Base-by-base conservation (phyloP, 2,113 vertebrate genomes). In the Macrotus californicus region DNA sequence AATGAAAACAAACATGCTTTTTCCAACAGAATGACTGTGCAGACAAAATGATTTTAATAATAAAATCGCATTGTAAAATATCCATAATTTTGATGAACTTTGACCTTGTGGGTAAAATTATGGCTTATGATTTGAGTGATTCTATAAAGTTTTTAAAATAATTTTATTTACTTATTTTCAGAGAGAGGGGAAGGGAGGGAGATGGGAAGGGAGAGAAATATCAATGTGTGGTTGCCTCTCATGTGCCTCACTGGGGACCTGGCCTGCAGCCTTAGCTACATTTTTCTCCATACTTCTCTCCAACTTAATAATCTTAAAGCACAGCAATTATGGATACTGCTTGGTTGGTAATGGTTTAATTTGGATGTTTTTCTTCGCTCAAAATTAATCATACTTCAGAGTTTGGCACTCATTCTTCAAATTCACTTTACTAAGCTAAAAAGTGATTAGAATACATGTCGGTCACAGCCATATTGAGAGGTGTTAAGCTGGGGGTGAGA, bases 21-120 rank as follows among this genome's bases (percentile, higher is more conserved):
- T 76, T 56, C 8, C 81, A 95, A 48, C 34, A 98, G 89, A 96
- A 14, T 92, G 90, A 94, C 75, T 87, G 31, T 92, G n/a, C 19
- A 93, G 69, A 95, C 34, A 95, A 98, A 96, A 96, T 72, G 2
- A 97, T 86, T 94, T 85, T 82, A 96, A 88, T 76, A 84, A 81
- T 54, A 93, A 91, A 94, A 91, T 66, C 85, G 0, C 34, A 43
- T 15, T 70, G 24, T 50, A 69, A 97, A 96, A 91, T 77, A 72
- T 43, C 75, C 18, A 50, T 89, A 87, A 82, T 85, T 94, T 94
- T 24, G 24, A 92, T 70, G 16, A 5, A 43, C 36, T 93, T 96
- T 91, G 82, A 52, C 16, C n/a, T 92, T 73, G 21, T 34, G 10
- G 41, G 46, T 64, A 64, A 95, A 67, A 46, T 69, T 3, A 26